Evolutionary conservation across 2,113 vertebrate species (phyloP).

Genomic region (Pituophis catenifer): DNA sequence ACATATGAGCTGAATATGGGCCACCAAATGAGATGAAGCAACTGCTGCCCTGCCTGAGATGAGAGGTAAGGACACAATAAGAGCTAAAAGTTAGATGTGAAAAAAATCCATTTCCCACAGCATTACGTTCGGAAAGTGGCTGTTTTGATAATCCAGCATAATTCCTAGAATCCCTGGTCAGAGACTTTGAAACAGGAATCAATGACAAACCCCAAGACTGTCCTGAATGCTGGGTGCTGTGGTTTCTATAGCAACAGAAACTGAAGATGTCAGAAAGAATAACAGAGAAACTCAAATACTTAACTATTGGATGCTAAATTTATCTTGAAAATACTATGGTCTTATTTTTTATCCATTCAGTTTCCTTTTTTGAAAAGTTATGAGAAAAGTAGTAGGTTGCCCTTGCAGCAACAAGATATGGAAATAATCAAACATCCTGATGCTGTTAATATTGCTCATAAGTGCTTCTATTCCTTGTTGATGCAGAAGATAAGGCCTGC

Average conservation of each 20-base stretch:
- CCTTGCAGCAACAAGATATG: conserved; percentile 48
- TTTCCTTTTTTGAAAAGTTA: conserved; percentile 50
- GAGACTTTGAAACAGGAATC: conserved; percentile 21
- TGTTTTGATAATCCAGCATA: background rate
- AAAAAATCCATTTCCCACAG: accelerated
- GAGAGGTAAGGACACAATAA: background rate
- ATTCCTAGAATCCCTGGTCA: background rate
- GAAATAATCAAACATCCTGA: conserved; percentile 49
- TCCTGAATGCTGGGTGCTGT: conserved; percentile 32
- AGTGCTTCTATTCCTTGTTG: conserved; percentile 42
- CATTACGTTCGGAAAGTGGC: background rate
- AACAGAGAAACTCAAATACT: conserved; percentile 50
- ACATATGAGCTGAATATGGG: background rate
- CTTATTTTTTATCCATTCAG: conserved; percentile 46
- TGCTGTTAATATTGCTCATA: conserved; percentile 39
- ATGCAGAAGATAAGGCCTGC: background rate
- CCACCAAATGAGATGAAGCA: background rate
- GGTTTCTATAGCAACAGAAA: conserved; percentile 67
- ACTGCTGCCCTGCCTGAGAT: background rate
- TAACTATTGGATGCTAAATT: conserved; percentile 52
- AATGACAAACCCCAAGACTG: conserved; percentile 12
- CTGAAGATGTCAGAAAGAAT: conserved; percentile 41
- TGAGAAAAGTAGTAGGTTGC: conserved; percentile 42
- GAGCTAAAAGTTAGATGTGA: background rate
- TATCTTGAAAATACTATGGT: conserved; percentile 48